These are phyloP conservation scores for Stegastes partitus DNA, from an alignment of 2,113 vertebrate genomes.

Conservation along the genomic window DNA sequence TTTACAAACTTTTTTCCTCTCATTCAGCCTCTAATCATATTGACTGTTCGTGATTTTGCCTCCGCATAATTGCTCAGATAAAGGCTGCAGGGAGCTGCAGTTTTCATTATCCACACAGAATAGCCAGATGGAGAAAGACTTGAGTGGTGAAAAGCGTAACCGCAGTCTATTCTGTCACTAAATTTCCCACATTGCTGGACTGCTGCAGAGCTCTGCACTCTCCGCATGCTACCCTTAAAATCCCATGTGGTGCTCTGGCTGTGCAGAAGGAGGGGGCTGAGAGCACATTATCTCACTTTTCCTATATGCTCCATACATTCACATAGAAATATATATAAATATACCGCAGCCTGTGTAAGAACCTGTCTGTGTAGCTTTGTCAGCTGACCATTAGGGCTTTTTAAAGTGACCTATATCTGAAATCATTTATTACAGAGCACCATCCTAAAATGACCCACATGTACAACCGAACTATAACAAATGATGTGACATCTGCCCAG, in stretches of 20 bases:
- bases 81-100: conserved; percentile 37
- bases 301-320: conserved; percentile 43
- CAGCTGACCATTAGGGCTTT: not conserved
- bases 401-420: conserved; percentile 30
- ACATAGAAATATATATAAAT: conserved; percentile 17
- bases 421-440: conserved; percentile 17
- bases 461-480: conserved; percentile 18
- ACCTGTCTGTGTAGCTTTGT: not conserved
- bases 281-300: conserved; percentile 56
- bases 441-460: conserved; percentile 40
- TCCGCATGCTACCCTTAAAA: conserved; percentile 49
- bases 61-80: conserved; percentile 37
- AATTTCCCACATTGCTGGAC: conserved; percentile 51
- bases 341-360: not conserved
- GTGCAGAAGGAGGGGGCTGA: conserved; percentile 37
- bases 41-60: conserved; percentile 18
- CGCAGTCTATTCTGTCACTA: conserved; percentile 41
- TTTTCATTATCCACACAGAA: conserved; percentile 57
- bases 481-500: conserved; percentile 45
- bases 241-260: conserved; percentile 53
- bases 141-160: conserved; percentile 39
- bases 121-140: conserved; percentile 45
- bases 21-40: conserved; percentile 33
- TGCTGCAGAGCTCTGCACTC: conserved; percentile 53
- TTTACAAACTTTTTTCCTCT: conserved; percentile 34